phyloP scores from a whole-genome alignment of 2,797 vertebrate genomes.

The Centropyge bicolor region DNA sequence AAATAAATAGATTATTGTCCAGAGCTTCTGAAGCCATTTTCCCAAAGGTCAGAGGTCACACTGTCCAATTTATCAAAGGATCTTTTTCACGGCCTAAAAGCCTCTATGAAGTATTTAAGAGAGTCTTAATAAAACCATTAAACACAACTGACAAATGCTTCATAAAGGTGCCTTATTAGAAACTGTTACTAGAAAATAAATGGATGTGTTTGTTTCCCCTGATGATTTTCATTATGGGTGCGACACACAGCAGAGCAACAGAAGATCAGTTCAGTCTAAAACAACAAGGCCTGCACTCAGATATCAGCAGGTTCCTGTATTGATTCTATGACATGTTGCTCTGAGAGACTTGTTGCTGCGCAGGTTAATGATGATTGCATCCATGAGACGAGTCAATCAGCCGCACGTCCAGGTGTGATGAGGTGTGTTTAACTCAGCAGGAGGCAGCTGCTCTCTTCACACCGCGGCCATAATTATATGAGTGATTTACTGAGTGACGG shows the following conservation, averaged over 20 bases:
- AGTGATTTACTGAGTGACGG: conserved; percentile 12
- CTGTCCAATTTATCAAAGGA: no score
- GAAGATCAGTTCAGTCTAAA: not conserved
- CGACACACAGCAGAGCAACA: not conserved
- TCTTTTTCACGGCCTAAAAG: no score
- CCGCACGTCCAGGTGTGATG: conserved; percentile 26
- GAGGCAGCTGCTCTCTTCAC: conserved; percentile 29
- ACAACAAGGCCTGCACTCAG: no score
- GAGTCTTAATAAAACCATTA: no score
- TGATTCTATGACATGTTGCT: not conserved
- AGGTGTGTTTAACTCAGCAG: conserved; percentile 58
- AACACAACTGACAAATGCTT: no score
- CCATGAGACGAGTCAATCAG: conserved; percentile 35
- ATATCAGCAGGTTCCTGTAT: not conserved
- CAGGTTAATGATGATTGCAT: conserved; percentile 22
- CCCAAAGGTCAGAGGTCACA: no score
- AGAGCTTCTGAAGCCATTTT: no score
- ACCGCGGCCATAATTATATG: conserved; percentile 26
- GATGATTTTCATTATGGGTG: no score
- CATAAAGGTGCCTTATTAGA: no score
- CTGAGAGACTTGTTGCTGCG: not conserved
- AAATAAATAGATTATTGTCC: not conserved
- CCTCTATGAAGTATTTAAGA: no score
- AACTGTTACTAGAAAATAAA: no score
- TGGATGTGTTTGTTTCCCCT: no score